Conservation (phyloP, 1,140 invertebrate species). For the Neodiprion lecontei region DNA sequence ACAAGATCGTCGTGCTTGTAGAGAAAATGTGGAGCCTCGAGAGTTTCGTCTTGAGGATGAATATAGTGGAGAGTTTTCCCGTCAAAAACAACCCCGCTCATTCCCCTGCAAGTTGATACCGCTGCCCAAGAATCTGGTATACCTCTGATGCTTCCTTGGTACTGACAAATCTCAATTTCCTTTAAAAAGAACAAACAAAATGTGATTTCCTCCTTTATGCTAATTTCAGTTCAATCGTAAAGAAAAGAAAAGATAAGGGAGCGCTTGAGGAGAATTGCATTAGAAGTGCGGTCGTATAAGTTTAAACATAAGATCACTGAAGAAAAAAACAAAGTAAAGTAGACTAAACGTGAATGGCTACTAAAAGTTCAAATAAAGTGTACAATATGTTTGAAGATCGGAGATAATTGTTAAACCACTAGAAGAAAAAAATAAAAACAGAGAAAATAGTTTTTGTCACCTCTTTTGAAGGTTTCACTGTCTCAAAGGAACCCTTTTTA, state of each 20-base stretch:
- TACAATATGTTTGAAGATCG: not conserved
- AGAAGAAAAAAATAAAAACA: not conserved
- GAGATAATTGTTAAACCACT: not conserved
- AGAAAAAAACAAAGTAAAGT: too few species aligned
- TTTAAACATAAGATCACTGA: too few species aligned
- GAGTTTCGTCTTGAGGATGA: conserved; percentile 52
- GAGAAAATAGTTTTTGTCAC: conserved; percentile 47
- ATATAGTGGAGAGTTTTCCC: conserved; percentile 80
- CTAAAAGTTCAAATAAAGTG: too few species aligned
- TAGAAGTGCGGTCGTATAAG: too few species aligned
- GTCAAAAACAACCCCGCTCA: conserved; percentile 85
- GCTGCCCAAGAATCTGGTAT: conserved; percentile 80
- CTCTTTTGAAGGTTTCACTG: conserved; percentile 67
- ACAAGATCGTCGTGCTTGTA: conserved; percentile 76
- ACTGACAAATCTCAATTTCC: conserved; percentile 82
- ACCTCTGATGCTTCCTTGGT: conserved; percentile 79
- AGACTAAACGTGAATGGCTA: too few species aligned
- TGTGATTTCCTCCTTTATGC: too few species aligned
- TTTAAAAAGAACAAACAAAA: conserved; percentile 53
- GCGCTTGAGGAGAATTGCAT: too few species aligned
- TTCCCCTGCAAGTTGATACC: conserved; percentile 82
- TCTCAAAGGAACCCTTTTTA: conserved; percentile 66
- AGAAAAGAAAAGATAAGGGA: too few species aligned
- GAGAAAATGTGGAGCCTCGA: conserved; percentile 67
- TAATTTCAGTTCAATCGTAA: too few species aligned